These are phyloP conservation scores for Knipowitschia caucasica DNA, from an alignment of 2,797 vertebrate genomes.

Conservation along the genomic window DNA sequence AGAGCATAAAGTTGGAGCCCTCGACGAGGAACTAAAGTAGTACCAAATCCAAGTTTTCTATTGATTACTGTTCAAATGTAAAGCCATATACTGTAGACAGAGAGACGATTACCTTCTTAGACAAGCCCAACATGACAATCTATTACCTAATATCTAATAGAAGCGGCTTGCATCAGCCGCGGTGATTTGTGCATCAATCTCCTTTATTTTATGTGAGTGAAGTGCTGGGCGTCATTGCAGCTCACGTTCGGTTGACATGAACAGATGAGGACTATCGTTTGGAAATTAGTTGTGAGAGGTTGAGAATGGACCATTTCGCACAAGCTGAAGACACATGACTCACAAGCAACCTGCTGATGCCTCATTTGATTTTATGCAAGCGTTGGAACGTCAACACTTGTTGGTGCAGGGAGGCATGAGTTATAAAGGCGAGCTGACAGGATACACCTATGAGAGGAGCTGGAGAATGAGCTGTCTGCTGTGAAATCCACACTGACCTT, in stretches of 20 bases:
- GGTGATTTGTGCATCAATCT: slow-evolving; percentile 52
- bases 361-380: slow-evolving; percentile 40
- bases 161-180: slow-evolving; percentile 36
- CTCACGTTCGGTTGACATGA: slow-evolving; percentile 56
- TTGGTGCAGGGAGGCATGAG: slow-evolving; percentile 12
- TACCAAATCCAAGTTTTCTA: slow-evolving; percentile 41
- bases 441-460: slow-evolving; percentile 26
- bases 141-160: slow-evolving; percentile 45
- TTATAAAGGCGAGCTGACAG: slow-evolving; percentile 30
- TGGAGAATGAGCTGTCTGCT: slow-evolving; percentile 16
- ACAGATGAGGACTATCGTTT: slow-evolving; percentile 56
- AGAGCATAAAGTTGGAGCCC: slow-evolving; percentile 44
- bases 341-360: slow-evolving; percentile 46
- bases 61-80: slow-evolving; percentile 46
- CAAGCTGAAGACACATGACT: slow-evolving; percentile 18
- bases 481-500: slow-evolving; percentile 33
- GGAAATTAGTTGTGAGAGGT: slow-evolving; percentile 39
- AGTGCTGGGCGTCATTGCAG: slow-evolving; percentile 29
- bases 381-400: slow-evolving; percentile 18
- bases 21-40: slow-evolving; percentile 47
- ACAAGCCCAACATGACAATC: slow-evolving; percentile 36
- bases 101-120: slow-evolving; percentile 40
- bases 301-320: slow-evolving; percentile 41
- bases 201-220: slow-evolving; percentile 30
- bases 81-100: slow-evolving; percentile 38